Base-by-base conservation (phyloP, 2,888 invertebrate genomes). In the Chymomyza procnemis region DNA sequence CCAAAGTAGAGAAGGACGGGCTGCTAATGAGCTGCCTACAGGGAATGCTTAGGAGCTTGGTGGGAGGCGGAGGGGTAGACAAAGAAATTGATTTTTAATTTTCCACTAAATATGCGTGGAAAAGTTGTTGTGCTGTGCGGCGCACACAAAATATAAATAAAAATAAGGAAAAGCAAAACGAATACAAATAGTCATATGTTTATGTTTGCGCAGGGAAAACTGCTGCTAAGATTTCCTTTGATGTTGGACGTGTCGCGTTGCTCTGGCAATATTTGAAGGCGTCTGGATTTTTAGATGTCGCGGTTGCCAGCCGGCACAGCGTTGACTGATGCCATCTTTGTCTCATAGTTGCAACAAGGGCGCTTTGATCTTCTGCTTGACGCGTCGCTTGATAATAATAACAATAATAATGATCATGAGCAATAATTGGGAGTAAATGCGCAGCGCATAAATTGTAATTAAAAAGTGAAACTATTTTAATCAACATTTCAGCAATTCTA, bases 391-490 rank as follows among this genome's bases (percentile, higher is more conserved):
- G 26, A 26, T 54, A 14, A 41, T 41, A 41, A 41, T 41, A 41
- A 41, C 12, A 41, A 41, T 12, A 41, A 41, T 41, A 41, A 41
- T 9, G 12, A 12, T 12, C 34, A 41, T 41, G 6, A 41, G 26
- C 68, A 59, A 73, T 83, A 85, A 85, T 79, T 73, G 75, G 76
- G 76, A 74, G 73, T 75, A 68, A 75, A 80, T 46, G 73, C 61
- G 71, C 62, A 46, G 59, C 61, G 69, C 81, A 82, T 82, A 82
- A 86, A 86, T 82, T 68, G 79, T 86, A 86, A 82, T 82, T 82
- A 82, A 82, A 86, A 86, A 82, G 87, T 79, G 77, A 81, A 84
- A 86, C 87, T 82, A 82, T 82, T 82, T 86, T 84, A 86, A 82
- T 82, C 79, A 82, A 70, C 62, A 72, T 81, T 86, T 81, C 86